Percentiles rank a stretch among this genome's conserved stretches.
Evolutionary conservation across 2,797 vertebrate genomes (phyloP).

Genomic region (Avahi laniger): DNA sequence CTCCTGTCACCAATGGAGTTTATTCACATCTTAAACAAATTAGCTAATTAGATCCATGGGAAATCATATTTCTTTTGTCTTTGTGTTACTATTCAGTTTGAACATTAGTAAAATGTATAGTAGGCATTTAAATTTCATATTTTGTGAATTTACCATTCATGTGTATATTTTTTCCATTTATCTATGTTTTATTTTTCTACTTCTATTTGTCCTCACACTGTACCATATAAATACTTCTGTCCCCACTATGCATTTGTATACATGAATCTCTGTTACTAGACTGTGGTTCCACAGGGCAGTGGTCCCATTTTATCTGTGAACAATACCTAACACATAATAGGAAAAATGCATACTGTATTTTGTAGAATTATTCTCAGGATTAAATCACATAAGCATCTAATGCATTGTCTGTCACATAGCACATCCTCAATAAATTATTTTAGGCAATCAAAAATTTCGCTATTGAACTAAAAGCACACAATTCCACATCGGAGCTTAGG

Average conservation of each 20-base stretch:
- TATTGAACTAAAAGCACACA: background rate
- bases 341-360: background rate
- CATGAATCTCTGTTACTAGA: background rate
- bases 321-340: background rate
- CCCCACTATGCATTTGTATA: background rate
- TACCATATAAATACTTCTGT: background rate
- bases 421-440: background rate
- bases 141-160: background rate
- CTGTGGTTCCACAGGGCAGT: background rate
- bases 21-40: conserved; percentile 27
- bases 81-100: background rate
- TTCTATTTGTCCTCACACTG: background rate
- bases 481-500: background rate
- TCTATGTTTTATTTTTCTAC: background rate
- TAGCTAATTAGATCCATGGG: background rate
- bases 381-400: conserved; percentile 9
- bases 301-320: background rate
- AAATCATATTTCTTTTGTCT: background rate
- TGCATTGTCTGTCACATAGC: background rate
- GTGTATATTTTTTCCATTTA: background rate
- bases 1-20: background rate
- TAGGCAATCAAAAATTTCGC: conserved; percentile 10
- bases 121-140: background rate
- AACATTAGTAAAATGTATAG: background rate
- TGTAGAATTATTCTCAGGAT: background rate